Conservation (phyloP, 2,797 vertebrate species). For the Thalassophryne amazonica region DNA sequence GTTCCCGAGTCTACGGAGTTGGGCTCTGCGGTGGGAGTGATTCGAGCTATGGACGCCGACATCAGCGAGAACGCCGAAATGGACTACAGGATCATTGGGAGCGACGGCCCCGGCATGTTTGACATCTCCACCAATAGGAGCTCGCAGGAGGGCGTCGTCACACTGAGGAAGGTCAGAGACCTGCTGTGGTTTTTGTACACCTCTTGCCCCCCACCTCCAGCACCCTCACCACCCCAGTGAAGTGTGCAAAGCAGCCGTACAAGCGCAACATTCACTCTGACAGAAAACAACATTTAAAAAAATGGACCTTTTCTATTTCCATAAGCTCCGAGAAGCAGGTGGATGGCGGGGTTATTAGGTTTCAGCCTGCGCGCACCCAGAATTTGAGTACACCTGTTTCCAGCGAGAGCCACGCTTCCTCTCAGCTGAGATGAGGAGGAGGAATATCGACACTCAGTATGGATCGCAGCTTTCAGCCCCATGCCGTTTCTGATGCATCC, state of each 20-base stretch:
- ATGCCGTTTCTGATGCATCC: conserved; percentile 54
- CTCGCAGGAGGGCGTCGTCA: conserved; percentile 89
- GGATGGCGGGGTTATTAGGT: conserved; percentile 41
- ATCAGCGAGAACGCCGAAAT: conserved; percentile 88
- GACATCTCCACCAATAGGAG: conserved; percentile 84
- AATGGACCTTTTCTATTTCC: conserved; percentile 3
- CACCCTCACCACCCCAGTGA: too few relatives aligned
- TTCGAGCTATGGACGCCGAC: conserved; percentile 88
- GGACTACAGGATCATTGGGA: conserved; percentile 86
- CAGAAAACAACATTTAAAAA: not conserved
- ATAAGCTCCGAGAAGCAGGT: conserved; percentile 8
- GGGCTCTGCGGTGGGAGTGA: conserved; percentile 79
- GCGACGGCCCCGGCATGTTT: conserved; percentile 88
- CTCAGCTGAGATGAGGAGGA: conserved; percentile 41
- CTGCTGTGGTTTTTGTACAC: not conserved
- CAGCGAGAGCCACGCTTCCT: conserved; percentile 34
- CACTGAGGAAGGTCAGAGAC: conserved; percentile 86
- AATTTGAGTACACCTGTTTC: conserved; percentile 38
- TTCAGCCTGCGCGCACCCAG: conserved; percentile 11
- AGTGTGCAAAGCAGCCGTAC: too few relatives aligned
- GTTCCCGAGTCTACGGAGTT: conserved; percentile 80
- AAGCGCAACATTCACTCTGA: too few relatives aligned
- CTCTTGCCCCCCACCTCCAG: too few relatives aligned
- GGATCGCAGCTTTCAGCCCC: conserved; percentile 37
- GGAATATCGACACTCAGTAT: conserved; percentile 52